These are phyloP conservation scores for Drosophila neonasuta DNA, from an alignment of 2,888 invertebrate species.

Conservation along the genomic window DNA sequence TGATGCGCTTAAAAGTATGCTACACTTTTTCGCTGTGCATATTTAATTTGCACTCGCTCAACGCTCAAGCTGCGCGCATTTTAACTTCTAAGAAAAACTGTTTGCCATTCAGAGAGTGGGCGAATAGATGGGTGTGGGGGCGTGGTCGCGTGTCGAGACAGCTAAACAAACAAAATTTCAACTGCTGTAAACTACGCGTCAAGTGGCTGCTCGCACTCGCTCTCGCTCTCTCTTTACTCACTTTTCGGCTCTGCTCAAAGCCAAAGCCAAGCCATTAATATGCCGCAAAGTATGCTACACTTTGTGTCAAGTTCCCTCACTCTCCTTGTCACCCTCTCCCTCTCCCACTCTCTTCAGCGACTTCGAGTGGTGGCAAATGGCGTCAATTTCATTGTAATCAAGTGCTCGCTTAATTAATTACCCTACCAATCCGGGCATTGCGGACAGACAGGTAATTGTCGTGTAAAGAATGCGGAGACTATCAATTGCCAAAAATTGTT, in stretches of 20 bases:
- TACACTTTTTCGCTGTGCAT: conserved; percentile 55
- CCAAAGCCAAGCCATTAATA: conserved; percentile 55
- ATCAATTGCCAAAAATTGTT: background rate
- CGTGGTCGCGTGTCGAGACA: conserved; percentile 40
- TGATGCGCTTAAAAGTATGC: conserved; percentile 35
- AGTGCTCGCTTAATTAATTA: conserved; percentile 72
- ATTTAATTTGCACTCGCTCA: conserved; percentile 74
- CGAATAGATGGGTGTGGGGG: background rate
- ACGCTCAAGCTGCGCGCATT: conserved; percentile 60
- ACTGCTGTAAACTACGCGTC: conserved; percentile 47
- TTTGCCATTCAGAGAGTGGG: background rate
- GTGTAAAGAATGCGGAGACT: background rate
- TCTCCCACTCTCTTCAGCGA: background rate
- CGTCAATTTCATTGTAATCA: conserved; percentile 75
- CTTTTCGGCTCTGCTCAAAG: background rate
- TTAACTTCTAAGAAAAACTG: conserved; percentile 35
- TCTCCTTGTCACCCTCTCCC: background rate
- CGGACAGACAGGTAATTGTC: conserved; percentile 8
- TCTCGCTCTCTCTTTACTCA: no score
- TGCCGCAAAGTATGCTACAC: conserved; percentile 62
- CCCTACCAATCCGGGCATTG: conserved; percentile 24
- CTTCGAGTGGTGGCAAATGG: conserved; percentile 57
- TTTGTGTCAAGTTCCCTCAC: conserved; percentile 34
- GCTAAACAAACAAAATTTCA: conserved; percentile 52
- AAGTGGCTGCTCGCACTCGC: conserved; percentile 20